These are phyloP conservation scores for Neotoma lepida DNA, from an alignment of 2,113 vertebrate species.

Conservation along the genomic window DNA sequence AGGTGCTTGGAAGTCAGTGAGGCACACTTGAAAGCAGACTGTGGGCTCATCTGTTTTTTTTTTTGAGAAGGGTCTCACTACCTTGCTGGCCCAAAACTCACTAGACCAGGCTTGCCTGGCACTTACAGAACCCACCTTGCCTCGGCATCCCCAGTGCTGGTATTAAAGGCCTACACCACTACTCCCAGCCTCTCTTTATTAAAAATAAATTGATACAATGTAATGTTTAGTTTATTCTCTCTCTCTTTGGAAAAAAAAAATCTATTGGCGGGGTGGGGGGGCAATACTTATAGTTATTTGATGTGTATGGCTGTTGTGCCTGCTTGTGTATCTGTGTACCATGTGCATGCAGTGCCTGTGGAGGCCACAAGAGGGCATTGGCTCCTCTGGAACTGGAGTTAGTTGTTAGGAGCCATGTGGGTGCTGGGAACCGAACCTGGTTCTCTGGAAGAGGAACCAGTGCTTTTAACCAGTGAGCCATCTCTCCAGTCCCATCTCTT, in stretches of 20 bases:
- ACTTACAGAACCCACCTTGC: neutral
- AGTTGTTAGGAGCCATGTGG: neutral
- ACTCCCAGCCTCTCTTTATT: neutral
- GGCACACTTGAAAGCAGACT: neutral
- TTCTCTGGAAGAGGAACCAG: neutral
- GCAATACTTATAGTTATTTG: neutral
- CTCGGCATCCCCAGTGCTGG: neutral
- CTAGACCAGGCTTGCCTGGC: neutral
- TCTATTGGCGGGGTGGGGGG: neutral
- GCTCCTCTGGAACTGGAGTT: neutral
- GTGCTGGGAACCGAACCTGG: neutral
- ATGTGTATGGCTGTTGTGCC: neutral
- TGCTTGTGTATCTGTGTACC: neutral
- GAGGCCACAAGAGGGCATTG: neutral
- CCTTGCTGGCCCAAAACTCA: neutral
- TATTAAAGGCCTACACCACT: neutral
- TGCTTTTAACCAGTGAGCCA: neutral
- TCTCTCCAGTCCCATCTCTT: neutral
- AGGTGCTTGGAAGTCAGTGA: neutral
- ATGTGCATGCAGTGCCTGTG: neutral
- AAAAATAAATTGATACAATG: neutral
- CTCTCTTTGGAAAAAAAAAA: neutral
- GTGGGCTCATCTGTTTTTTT: neutral
- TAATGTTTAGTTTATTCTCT: neutral
- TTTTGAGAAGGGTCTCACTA: neutral